Percentiles rank a stretch among this genome's conserved stretches.
Evolutionary conservation across 2,797 vertebrate genomes (phyloP).

Genomic region (Pseudopleuronectes americanus): DNA sequence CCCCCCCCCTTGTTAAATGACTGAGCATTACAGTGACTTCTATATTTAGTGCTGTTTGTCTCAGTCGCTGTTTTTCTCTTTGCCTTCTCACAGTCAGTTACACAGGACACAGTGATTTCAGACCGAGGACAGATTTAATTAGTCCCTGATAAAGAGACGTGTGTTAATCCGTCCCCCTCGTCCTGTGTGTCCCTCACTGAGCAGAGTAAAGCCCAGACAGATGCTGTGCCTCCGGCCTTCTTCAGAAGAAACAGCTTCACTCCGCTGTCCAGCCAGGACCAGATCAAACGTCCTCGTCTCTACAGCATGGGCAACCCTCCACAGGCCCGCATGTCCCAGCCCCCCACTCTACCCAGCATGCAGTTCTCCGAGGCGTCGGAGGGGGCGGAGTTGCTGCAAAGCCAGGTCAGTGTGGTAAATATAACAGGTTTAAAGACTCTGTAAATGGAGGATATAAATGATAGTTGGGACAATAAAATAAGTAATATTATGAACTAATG

Average conservation of each 20-base stretch:
- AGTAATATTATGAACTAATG: no score
- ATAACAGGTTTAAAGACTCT: background rate
- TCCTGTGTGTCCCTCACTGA: conserved; percentile 33
- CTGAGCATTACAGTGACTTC: conserved; percentile 15
- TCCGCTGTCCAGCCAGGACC: conserved; percentile 91
- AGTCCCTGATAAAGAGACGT: background rate
- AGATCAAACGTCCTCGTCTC: conserved; percentile 88
- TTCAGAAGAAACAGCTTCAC: conserved; percentile 93
- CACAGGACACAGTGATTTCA: background rate
- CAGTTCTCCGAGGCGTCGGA: conserved; percentile 80
- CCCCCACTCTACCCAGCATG: conserved; percentile 79
- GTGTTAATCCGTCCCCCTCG: conserved; percentile 7
- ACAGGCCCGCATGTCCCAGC: conserved; percentile 72
- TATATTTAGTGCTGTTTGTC: conserved; percentile 36
- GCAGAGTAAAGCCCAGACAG: conserved; percentile 78
- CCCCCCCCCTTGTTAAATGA: conserved; percentile 33
- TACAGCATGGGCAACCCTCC: conserved; percentile 89
- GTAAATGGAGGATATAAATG: background rate
- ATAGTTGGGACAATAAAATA: no score
- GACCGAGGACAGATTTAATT: background rate
- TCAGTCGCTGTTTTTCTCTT: conserved; percentile 13
- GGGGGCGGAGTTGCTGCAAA: conserved; percentile 79
- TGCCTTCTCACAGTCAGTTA: background rate
- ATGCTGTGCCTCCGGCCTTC: conserved; percentile 78
- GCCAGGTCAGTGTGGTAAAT: conserved; percentile 79